phyloP scores from a whole-genome alignment of 2,797 vertebrate species.

The Selene dorsalis region DNA sequence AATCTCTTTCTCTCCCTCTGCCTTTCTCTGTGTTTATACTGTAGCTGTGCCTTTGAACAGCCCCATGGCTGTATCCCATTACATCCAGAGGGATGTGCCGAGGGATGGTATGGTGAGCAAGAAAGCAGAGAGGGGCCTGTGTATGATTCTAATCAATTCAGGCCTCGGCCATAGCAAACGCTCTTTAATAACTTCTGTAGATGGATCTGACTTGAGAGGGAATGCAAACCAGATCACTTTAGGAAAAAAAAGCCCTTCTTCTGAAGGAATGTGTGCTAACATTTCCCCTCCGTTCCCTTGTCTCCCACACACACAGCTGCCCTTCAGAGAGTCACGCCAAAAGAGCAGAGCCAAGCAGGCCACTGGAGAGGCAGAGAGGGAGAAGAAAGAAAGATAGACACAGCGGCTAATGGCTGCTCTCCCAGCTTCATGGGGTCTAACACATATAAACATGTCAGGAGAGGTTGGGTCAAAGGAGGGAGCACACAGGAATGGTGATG shows the following conservation, averaged over 20 bases:
- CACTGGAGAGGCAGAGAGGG: slow-evolving; percentile 30
- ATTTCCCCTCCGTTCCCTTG: slow-evolving; percentile 71
- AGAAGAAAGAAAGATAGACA: slow-evolving; percentile 49
- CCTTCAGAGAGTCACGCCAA: slow-evolving; percentile 71
- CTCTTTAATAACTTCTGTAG: slow-evolving; percentile 72
- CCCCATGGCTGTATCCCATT: slow-evolving; percentile 65
- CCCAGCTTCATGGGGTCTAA: slow-evolving; percentile 65
- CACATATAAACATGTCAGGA: slow-evolving; percentile 68
- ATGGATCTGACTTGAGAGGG: slow-evolving; percentile 71
- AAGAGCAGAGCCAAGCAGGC: slow-evolving; percentile 49
- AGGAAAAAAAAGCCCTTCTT: slow-evolving; percentile 74
- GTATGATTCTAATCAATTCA: slow-evolving; percentile 77
- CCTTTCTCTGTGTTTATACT: slow-evolving; percentile 57
- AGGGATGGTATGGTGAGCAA: slow-evolving; percentile 54
- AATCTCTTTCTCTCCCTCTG: slow-evolving; percentile 16
- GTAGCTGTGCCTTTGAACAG: slow-evolving; percentile 65
- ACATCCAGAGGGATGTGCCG: slow-evolving; percentile 65
- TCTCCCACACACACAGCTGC: slow-evolving; percentile 77
- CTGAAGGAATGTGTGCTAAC: slow-evolving; percentile 75
- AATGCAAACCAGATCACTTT: slow-evolving; percentile 82
- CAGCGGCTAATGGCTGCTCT: slow-evolving; percentile 63
- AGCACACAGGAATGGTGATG: slow-evolving; percentile 40
- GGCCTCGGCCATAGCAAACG: slow-evolving; percentile 47
- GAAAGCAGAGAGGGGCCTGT: slow-evolving; percentile 53
- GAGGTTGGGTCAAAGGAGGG: slow-evolving; percentile 50